These are phyloP conservation scores for Odontesthes bonariensis DNA, from an alignment of 2,113 vertebrate genomes.

Conservation along the genomic window DNA sequence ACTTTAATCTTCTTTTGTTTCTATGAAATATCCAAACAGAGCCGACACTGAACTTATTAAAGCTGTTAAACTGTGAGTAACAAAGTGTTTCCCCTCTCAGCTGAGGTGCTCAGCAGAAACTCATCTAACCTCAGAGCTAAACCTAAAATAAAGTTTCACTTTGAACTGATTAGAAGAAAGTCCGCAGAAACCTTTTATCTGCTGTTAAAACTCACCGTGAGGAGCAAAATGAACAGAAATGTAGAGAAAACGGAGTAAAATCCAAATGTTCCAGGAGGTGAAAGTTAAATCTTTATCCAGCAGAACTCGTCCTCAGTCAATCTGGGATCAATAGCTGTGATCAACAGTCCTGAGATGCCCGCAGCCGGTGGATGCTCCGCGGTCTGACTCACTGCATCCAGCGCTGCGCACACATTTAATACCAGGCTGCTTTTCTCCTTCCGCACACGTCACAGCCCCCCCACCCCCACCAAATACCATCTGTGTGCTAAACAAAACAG, in stretches of 20 bases:
- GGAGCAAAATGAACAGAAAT: not conserved
- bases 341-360: not conserved
- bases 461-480: constrained; percentile 22
- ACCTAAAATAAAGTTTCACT: no score
- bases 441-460: not conserved
- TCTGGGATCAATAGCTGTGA: not conserved
- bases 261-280: fast-evolving
- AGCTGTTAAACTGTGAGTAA: no score
- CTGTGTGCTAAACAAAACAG: not conserved
- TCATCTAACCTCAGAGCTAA: no score
- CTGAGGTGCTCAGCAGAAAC: no score
- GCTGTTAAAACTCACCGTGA: constrained; percentile 24
- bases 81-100: no score
- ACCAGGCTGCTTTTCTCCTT: not conserved
- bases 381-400: not conserved
- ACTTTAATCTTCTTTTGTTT: no score
- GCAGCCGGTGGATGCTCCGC: fast-evolving
- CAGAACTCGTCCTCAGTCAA: no score
- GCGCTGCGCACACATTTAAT: not conserved
- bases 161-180: no score
- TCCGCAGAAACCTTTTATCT: not conserved
- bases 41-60: no score
- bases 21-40: no score
- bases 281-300: not conserved
- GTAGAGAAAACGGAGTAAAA: not conserved